Evolutionary conservation across 2,888 invertebrate genomes (phyloP), one percentile per base, ranked within the genome.

Genomic region (Hirtodrosophila duncani): DNA sequence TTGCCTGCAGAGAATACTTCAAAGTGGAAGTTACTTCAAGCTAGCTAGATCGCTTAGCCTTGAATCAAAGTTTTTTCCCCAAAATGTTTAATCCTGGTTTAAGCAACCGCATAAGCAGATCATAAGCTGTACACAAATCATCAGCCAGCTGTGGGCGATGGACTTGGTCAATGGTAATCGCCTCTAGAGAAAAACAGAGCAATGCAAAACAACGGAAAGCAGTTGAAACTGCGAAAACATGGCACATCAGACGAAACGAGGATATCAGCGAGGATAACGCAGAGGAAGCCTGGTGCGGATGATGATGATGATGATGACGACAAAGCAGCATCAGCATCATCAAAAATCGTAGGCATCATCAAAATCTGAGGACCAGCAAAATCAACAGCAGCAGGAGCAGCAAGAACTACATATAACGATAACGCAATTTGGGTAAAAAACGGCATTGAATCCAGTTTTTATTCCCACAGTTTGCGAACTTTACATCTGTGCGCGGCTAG

Each of bases 401-500:
- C 50, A 52, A 61, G 39, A 51, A 36, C 29, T 27, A 41, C 29
- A 62, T 39, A 48, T 36, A 57, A 61, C 64, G 57, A 71, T 65
- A 67, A 61, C 53, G 63, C 60, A 63, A 59, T 62, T 60, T 65
- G 24, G 37, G 30, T 13, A 34, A 56, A 37, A 58, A 53, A 49
- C 51, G 45, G 38, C 48, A 63, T 62, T 69, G 65, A 74, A 71
- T 86, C 87, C 87, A 84, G 87, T 87, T 87, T 87, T 86, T 71
- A 86, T 87, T 87, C 87, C 87, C 87, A 87, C 87, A 87, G 86
- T 83, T 83, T 62, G 45, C 61, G 45, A 74, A 56, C 55, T 63
- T 79, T 70, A 70, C 70, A 64, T 63, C 66, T 63, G 61, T 43
- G 63, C 34, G 34, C 43, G 42, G 13, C 42, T 16, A 33, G 41